Percentiles rank a stretch among this genome's conserved stretches.
phyloP scores from a whole-genome alignment of 2,797 vertebrate species.

The Sebastes steindachneri region DNA sequence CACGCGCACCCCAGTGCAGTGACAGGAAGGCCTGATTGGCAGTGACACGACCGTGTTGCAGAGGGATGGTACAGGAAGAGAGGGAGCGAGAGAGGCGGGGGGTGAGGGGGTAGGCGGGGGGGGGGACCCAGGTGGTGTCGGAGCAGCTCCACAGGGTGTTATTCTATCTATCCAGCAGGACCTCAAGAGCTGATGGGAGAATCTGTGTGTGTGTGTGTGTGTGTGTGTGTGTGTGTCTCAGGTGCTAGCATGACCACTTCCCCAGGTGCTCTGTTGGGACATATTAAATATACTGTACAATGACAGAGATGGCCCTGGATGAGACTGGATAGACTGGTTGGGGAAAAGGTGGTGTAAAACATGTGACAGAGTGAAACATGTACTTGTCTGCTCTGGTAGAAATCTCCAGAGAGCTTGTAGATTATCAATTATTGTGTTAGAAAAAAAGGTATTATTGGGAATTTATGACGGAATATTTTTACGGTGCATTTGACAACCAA shows the following conservation, averaged over 20 bases:
- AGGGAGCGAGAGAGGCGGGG: constrained; percentile 18
- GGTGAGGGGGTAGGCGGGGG: background rate
- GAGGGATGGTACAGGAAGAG: constrained; percentile 66
- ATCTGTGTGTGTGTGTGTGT: constrained; percentile 49
- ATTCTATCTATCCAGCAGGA: constrained; percentile 77
- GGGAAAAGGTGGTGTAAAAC: constrained; percentile 70
- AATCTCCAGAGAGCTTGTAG: constrained; percentile 33
- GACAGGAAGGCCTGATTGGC: constrained; percentile 84
- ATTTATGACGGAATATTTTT: background rate
- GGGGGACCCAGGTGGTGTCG: constrained; percentile 77
- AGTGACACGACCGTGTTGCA: constrained; percentile 79
- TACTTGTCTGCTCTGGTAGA: constrained; percentile 56
- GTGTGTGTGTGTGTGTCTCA: constrained; percentile 60
- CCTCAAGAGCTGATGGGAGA: constrained; percentile 66
- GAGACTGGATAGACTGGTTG: constrained; percentile 69
- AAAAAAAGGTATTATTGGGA: background rate
- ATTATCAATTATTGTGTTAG: constrained; percentile 30
- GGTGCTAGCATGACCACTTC: constrained; percentile 74
- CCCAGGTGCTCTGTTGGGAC: constrained; percentile 79
- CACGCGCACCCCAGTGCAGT: constrained; percentile 64
- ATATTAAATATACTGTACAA: constrained; percentile 81
- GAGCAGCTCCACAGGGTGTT: constrained; percentile 81
- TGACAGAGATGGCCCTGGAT: constrained; percentile 76
- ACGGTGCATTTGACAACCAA: background rate
- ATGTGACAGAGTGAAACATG: constrained; percentile 70